These are phyloP conservation scores for Trachelus tabidus DNA, from an alignment of 2,888 invertebrate genomes.

Conservation along the genomic window DNA sequence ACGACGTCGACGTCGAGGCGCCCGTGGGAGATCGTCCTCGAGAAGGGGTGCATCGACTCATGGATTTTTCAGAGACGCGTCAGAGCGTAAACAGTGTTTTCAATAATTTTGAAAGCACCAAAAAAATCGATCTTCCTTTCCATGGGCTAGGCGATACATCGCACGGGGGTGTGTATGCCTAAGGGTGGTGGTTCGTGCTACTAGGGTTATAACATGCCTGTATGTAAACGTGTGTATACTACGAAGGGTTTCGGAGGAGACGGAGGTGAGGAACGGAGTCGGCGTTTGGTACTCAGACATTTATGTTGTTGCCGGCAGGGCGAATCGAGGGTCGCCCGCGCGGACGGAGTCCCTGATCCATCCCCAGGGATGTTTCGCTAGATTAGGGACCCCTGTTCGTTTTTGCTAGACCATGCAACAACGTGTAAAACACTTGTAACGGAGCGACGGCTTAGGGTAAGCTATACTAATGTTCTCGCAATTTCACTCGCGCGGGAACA, in stretches of 20 bases:
- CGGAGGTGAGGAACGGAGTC: background rate
- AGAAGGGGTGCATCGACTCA: background rate
- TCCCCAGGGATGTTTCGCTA: constrained; percentile 63
- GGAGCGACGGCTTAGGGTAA: constrained; percentile 49
- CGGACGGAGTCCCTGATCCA: constrained; percentile 29
- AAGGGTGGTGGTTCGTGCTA: background rate
- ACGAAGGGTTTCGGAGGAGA: background rate
- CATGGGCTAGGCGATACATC: background rate
- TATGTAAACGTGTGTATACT: background rate
- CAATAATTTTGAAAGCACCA: background rate
- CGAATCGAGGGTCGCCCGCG: background rate
- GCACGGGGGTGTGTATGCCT: background rate
- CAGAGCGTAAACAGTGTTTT: background rate
- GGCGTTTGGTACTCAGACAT: background rate
- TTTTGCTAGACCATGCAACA: constrained; percentile 53
- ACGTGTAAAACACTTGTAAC: constrained; percentile 65
- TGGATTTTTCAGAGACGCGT: background rate
- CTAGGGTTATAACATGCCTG: background rate
- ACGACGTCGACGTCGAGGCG: background rate
- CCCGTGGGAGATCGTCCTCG: background rate
- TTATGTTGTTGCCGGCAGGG: background rate
- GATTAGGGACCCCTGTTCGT: constrained; percentile 61
- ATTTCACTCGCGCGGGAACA: constrained; percentile 55
- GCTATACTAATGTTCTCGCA: constrained; percentile 55
- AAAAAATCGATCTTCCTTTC: background rate